Percentiles rank a stretch among this genome's conserved stretches.
Evolutionary conservation across 2,888 invertebrate genomes (phyloP).

Genomic region (Mermis nigrescens): DNA sequence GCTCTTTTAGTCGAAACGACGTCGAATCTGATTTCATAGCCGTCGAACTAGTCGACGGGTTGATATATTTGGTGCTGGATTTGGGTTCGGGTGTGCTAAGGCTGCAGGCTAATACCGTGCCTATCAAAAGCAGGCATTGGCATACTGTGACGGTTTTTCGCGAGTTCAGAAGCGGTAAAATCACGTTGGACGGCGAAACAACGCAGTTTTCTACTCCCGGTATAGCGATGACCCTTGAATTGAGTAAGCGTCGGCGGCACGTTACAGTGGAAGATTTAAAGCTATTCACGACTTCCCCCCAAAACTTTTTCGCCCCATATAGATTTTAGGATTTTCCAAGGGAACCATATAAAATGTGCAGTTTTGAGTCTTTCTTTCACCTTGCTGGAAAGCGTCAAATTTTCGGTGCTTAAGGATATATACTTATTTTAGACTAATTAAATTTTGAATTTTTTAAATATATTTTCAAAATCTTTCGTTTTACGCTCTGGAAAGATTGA

Average conservation of each 20-base stretch:
- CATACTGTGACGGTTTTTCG: slow-evolving; percentile 65
- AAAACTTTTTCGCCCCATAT: too few relatives aligned
- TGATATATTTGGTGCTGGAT: slow-evolving; percentile 73
- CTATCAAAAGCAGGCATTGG: slow-evolving; percentile 69
- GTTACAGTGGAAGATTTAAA: too few relatives aligned
- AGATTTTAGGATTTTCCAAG: too few relatives aligned
- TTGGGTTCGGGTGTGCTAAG: slow-evolving; percentile 73
- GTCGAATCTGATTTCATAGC: slow-evolving; percentile 63
- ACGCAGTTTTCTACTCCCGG: slow-evolving; percentile 74
- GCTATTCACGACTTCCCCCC: too few relatives aligned
- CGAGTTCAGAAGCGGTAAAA: slow-evolving; percentile 59
- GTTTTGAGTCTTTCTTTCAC: too few relatives aligned
- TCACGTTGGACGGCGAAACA: slow-evolving; percentile 62
- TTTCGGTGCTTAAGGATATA: too few relatives aligned
- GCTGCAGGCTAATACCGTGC: slow-evolving; percentile 49
- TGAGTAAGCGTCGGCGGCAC: slow-evolving; percentile 31
- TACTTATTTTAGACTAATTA: too few relatives aligned
- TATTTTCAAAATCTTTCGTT: too few relatives aligned
- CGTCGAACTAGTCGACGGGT: slow-evolving; percentile 76
- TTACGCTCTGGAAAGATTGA: too few relatives aligned
- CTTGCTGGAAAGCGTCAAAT: too few relatives aligned
- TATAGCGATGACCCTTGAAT: slow-evolving; percentile 49
- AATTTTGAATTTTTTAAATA: too few relatives aligned
- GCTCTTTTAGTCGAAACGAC: neutral
- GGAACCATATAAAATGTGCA: too few relatives aligned